phyloP scores from a whole-genome alignment of 1,140 invertebrate species.

The Tachypleus tridentatus region DNA sequence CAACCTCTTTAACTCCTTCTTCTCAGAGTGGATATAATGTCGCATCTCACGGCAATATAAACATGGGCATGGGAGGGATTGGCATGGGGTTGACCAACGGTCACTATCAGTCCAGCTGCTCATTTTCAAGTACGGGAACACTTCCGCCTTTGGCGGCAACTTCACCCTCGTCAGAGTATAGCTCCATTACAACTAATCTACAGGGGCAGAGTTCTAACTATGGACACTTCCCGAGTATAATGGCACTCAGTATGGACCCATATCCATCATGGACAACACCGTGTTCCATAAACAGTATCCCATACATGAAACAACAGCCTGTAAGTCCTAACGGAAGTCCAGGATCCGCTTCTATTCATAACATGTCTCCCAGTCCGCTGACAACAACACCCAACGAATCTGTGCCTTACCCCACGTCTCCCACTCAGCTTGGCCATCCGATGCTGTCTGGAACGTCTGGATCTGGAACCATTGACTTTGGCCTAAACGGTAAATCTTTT shows the following conservation, averaged over 20 bases:
- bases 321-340: conserved; percentile 11
- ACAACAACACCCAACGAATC: no score
- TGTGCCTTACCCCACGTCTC: no score
- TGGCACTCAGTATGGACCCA: background rate
- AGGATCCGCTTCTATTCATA: conserved; percentile 1
- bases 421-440: no score
- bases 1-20: conserved; percentile 21
- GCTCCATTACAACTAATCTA: conserved; percentile 7
- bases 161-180: conserved; percentile 17
- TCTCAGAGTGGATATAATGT: conserved; percentile 11
- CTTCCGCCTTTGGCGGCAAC: conserved; percentile 8
- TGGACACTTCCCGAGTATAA: background rate
- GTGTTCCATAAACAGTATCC: background rate
- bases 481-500: no score
- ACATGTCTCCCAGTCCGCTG: no score
- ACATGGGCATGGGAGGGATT: conserved; percentile 1
- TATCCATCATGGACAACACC: background rate
- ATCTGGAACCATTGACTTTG: no score
- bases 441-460: no score
- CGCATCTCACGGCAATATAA: conserved; percentile 8
- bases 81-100: conserved; percentile 3
- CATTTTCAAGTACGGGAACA: conserved; percentile 10
- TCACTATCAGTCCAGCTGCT: conserved; percentile 19
- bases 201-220: conserved; percentile 5
- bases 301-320: conserved; percentile 3